A percentile compares a stretch with the other conserved stretches of the same genome.
These are phyloP conservation scores for Halictus quadricinctus DNA, from an alignment of 2,888 invertebrate genomes.

Conservation along the genomic window DNA sequence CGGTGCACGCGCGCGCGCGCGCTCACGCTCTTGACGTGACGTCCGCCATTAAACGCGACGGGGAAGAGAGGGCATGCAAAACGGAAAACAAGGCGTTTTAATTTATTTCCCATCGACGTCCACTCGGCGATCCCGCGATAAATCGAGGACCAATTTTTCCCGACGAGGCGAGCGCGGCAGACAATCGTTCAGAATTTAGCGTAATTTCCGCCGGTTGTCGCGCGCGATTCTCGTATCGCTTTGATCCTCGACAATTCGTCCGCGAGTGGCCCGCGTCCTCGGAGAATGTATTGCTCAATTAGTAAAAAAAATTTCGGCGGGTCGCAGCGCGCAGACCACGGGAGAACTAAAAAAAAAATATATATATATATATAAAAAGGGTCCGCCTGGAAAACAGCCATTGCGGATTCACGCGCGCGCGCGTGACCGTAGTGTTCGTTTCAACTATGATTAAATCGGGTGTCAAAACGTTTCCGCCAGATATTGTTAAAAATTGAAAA, in stretches of 20 bases:
- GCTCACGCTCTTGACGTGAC: not conserved
- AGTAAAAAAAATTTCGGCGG: not conserved
- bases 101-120: conserved; percentile 2
- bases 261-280: not conserved
- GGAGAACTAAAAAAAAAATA: not conserved
- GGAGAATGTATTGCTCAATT: conserved; percentile 17
- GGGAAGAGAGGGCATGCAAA: not conserved
- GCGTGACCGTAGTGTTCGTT: not conserved
- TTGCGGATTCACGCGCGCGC: not conserved
- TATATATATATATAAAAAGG: not conserved
- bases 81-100: not conserved
- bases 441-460: conserved; percentile 7
- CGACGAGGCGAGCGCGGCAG: not conserved
- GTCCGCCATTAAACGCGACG: not conserved
- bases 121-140: conserved; percentile 16
- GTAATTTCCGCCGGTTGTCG: not conserved
- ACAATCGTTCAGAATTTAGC: conserved; percentile 27
- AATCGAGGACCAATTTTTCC: conserved; percentile 17
- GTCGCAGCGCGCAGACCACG: not conserved
- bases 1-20: not conserved
- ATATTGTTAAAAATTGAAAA: conserved; percentile 4
- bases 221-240: not conserved
- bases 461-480: conserved; percentile 10
- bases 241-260: conserved; percentile 22
- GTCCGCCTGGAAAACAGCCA: not conserved